These are phyloP conservation scores for Corynorhinus townsendii DNA, from an alignment of 2,113 vertebrate species.

Conservation along the genomic window DNA sequence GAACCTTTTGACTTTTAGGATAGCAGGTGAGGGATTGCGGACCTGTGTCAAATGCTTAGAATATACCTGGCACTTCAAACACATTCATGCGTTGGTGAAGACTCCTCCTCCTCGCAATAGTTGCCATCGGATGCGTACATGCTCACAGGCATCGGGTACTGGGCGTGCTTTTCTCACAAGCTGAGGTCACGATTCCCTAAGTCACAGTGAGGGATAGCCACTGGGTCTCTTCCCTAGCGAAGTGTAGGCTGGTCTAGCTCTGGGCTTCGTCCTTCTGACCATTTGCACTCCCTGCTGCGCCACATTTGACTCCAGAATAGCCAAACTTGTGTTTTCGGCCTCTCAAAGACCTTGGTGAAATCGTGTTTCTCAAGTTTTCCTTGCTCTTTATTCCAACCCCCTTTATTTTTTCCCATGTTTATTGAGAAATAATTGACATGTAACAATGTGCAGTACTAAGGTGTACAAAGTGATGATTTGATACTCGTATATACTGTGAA, in stretches of 20 bases:
- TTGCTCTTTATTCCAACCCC: neutral
- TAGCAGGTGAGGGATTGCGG: neutral
- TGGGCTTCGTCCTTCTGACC: neutral
- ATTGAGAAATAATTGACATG: neutral
- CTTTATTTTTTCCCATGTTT: neutral
- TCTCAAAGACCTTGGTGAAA: constrained; percentile 11
- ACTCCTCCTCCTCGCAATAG: neutral
- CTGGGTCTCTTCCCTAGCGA: neutral
- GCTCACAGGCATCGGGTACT: neutral
- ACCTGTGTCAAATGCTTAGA: neutral
- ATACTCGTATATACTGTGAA: neutral
- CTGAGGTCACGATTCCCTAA: neutral
- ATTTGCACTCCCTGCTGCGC: neutral
- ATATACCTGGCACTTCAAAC: neutral
- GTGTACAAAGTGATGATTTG: neutral
- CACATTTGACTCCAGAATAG: neutral
- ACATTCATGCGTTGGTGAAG: neutral
- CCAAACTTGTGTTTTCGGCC: neutral
- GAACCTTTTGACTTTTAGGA: neutral
- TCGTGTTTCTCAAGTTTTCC: neutral
- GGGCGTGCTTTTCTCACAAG: neutral
- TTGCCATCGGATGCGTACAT: neutral
- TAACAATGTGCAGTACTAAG: neutral
- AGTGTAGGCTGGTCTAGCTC: neutral
- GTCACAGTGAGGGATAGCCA: neutral